These are phyloP conservation scores for Diadromus collaris DNA, from an alignment of 2,888 invertebrate species.

Conservation along the genomic window DNA sequence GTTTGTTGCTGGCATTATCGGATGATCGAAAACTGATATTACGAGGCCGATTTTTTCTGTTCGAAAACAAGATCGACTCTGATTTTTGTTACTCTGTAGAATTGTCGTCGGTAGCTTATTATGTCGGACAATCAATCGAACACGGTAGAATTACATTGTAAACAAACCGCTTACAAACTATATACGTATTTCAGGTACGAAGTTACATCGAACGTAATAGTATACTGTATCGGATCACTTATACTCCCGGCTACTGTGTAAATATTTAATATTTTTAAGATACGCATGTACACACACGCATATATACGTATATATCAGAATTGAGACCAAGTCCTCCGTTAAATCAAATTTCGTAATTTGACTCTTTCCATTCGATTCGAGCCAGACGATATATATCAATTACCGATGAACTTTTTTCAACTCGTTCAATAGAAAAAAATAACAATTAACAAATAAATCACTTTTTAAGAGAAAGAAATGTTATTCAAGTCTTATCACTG, in stretches of 20 bases:
- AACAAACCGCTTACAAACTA: constrained; percentile 39
- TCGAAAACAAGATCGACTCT: constrained; percentile 9
- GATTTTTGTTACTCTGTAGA: constrained; percentile 8
- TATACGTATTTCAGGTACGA: constrained; percentile 31
- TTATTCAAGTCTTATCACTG: constrained; percentile 8
- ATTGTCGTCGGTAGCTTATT: constrained; percentile 36
- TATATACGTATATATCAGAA: constrained; percentile 41
- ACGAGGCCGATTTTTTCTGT: neutral
- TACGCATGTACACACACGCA: constrained; percentile 3
- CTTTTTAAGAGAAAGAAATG: constrained; percentile 17
- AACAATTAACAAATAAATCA: neutral
- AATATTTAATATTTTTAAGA: constrained; percentile 48
- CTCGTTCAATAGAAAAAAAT: constrained; percentile 8
- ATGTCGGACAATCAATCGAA: constrained; percentile 52
- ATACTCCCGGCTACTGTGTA: constrained; percentile 42
- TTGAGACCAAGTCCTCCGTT: constrained; percentile 55
- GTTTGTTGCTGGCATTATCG: neutral
- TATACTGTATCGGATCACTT: constrained; percentile 28
- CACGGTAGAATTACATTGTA: constrained; percentile 30
- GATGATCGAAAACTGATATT: constrained; percentile 2
- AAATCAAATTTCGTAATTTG: constrained; percentile 25
- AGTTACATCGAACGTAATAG: constrained; percentile 31
- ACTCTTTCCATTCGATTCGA: constrained; percentile 29
- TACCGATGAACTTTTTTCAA: neutral
- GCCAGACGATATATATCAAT: constrained; percentile 25